Percentiles rank a stretch among this genome's conserved stretches.
These are phyloP conservation scores for Paraescarpia echinospica DNA, from an alignment of 1,140 invertebrate genomes.

Conservation along the genomic window DNA sequence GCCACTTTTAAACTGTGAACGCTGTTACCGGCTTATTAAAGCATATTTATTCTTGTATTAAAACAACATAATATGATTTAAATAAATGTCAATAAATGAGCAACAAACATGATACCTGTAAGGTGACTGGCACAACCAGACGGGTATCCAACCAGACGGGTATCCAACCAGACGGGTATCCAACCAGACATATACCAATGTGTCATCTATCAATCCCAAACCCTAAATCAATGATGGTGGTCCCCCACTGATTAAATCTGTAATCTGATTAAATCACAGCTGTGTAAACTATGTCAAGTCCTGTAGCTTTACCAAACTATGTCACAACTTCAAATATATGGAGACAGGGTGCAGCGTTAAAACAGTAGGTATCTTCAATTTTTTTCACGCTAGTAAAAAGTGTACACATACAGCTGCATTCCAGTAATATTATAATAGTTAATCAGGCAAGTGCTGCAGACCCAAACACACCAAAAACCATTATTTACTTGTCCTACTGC, in stretches of 20 bases:
- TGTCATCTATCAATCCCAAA: not conserved
- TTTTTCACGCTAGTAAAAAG: not conserved
- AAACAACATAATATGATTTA: too few species aligned
- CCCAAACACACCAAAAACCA: not conserved
- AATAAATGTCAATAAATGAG: too few species aligned
- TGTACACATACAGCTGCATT: not conserved
- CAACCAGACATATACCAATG: too few species aligned
- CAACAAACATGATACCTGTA: too few species aligned
- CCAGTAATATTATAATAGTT: not conserved
- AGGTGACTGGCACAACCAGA: too few species aligned
- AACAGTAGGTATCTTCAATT: not conserved
- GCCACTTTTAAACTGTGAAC: too few species aligned
- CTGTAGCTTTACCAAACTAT: not conserved
- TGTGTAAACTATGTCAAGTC: not conserved
- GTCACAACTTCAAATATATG: not conserved
- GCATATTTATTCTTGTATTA: too few species aligned
- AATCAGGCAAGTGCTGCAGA: not conserved
- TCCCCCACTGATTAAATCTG: too few species aligned
- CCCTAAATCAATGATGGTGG: too few species aligned
- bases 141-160: too few species aligned
- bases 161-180: too few species aligned
- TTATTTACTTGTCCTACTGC: not conserved
- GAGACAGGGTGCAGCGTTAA: not conserved
- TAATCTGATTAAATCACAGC: not conserved
- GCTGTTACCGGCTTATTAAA: too few species aligned